Evolutionary conservation across 2,888 invertebrate species (phyloP), one percentile per base, ranked within the genome.

Genomic region (Aleiodes leptofemur): DNA sequence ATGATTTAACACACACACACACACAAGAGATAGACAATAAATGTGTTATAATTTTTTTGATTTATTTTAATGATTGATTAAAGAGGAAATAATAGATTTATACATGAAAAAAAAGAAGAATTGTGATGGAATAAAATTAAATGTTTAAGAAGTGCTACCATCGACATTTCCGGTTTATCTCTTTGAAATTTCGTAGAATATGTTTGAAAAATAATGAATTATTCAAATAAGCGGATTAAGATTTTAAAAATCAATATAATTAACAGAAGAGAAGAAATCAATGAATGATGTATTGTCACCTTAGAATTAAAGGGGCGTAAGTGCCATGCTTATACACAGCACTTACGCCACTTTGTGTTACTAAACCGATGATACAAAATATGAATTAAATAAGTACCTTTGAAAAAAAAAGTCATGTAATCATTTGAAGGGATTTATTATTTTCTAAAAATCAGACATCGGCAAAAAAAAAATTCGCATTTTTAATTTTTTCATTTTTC

Each of bases 1-100:
- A 81, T 82, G 66, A 76, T 77, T 76, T 55, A 76, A 72, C 75
- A 23, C 23, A 23, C 2, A 23, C 2, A 23, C 23, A 23, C 23
- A 23, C 23, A 55, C 76, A 78, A 82, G 82, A 79, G 79, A 75
- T 83, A 83, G 85, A 85, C 83, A 85, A 85, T 85, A 85, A 82
- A 79, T 76, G 77, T 79, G 79, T 83, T 85, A 76, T 79, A 81
- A 83, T 83, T 73, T 11, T 3, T 43, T 43, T 11, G 8, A 81
- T 82, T 81, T 76, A 73, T 82, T 81, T 74, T 43, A 70, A 77
- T 74, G 77, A 68, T 81, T 77, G 68, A 72, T 72, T 73, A 71
- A 73, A 73, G 68, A 73, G 29, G n/a, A 72, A 64, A 77, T 51
- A 79, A 74, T 77, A 64, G 74, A 76, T 78, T 76, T 57, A 79